Evolutionary conservation across 2,888 invertebrate species (phyloP).

Genomic region (Chrysolina oricalcia): DNA sequence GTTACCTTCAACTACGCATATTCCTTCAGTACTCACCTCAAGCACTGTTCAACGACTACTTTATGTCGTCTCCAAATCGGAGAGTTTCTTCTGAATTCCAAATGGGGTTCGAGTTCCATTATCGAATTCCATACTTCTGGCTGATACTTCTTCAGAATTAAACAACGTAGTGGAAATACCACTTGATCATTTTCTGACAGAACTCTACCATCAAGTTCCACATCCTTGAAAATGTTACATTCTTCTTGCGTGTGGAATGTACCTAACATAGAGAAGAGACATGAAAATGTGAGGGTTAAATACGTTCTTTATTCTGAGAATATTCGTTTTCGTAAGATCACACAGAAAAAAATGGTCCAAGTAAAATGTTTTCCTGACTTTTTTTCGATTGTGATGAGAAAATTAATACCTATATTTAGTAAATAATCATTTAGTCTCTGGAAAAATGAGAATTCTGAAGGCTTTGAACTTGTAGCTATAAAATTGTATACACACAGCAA

Average conservation of each 20-base stretch:
- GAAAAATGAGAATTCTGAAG: too few species aligned
- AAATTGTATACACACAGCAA: too few species aligned
- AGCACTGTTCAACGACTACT: conserved; percentile 75
- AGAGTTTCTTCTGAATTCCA: conserved; percentile 77
- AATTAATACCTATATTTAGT: too few species aligned
- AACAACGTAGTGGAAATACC: conserved; percentile 78
- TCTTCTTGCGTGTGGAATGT: conserved; percentile 56
- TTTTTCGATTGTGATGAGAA: too few species aligned
- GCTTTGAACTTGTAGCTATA: too few species aligned
- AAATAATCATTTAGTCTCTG: too few species aligned
- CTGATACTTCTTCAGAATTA: conserved; percentile 75
- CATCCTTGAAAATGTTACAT: conserved; percentile 54
- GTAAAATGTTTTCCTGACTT: too few species aligned
- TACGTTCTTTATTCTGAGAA: too few species aligned
- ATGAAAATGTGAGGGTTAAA: not conserved
- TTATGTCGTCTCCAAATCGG: conserved; percentile 77
- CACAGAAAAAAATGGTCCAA: too few species aligned
- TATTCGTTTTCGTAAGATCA: too few species aligned
- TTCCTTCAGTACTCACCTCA: conserved; percentile 58
- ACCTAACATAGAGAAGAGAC: conserved; percentile 46
- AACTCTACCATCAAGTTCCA: conserved; percentile 49
- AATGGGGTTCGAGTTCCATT: conserved; percentile 76
- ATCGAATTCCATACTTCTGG: conserved; percentile 74
- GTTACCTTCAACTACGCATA: not conserved
- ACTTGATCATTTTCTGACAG: conserved; percentile 63